These are phyloP conservation scores for Microctonus aethiopoides DNA, from an alignment of 2,888 invertebrate species.

Conservation along the genomic window DNA sequence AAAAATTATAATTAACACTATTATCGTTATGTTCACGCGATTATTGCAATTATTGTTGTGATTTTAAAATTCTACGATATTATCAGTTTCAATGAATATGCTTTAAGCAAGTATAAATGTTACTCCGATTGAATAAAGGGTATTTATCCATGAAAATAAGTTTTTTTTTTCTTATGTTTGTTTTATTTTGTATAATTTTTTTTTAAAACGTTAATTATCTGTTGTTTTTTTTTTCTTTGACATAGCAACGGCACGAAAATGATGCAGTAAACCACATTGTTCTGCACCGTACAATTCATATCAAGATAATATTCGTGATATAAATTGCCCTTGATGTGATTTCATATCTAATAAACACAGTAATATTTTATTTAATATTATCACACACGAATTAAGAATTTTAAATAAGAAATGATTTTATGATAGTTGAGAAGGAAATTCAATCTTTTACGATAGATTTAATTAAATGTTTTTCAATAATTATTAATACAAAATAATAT, in stretches of 20 bases:
- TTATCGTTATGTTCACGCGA: conserved; percentile 42
- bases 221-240: neutral
- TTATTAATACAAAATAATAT: too few species aligned
- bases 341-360: neutral
- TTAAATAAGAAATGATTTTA: too few species aligned
- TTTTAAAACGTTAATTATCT: neutral
- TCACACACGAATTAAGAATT: too few species aligned
- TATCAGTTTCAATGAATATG: conserved; percentile 63
- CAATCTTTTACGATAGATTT: too few species aligned
- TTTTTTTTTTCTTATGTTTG: conserved; percentile 3
- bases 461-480: too few species aligned
- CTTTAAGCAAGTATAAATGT: conserved; percentile 67
- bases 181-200: neutral
- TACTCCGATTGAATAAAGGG: conserved; percentile 67
- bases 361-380: too few species aligned
- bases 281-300: neutral
- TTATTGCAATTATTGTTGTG: conserved; percentile 57
- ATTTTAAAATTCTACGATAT: conserved; percentile 64
- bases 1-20: conserved; percentile 35
- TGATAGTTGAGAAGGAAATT: too few species aligned
- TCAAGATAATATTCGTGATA: neutral
- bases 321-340: neutral
- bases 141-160: conserved; percentile 64
- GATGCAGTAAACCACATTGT: neutral
- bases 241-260: neutral